Base-by-base conservation (phyloP, 1,140 invertebrate species). In the Brachionus koreanus region DNA sequence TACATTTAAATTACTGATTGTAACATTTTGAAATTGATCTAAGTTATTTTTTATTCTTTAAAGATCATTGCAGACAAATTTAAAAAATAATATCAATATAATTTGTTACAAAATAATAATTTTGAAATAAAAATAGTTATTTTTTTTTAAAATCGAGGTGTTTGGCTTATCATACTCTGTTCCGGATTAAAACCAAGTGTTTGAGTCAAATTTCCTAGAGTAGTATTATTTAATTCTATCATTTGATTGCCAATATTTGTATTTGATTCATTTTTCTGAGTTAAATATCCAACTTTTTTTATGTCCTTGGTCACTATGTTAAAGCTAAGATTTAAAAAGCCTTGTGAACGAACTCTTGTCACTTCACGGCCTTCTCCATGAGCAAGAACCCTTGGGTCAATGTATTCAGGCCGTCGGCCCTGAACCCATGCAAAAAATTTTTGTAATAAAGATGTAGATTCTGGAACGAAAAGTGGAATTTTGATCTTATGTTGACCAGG, bases 341-440 rank as follows among this genome's bases (percentile, higher is more conserved):
- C 93, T 86, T 92, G 90, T 10, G 92, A 91, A 83, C 89, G 86
- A 83, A 93, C 92, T 83, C 92, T 87, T 5, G 92, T 93, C n/a
- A 93, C 92, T 90, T 93, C 92, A 88, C 93, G 89, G 13, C 93
- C 93, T 85, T 92, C 91, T 39, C 91, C 91, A 69, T 91, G 90
- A 33, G 92, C 91, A 10, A 93, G 86, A 79, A 93, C 90, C 82
- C 90, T 88, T 0, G 92, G 90, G 87, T 93, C 92, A 65, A 93
- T 90, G 87, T 92, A 92, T 88, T 94, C 93, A 4, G 93, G 92
- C 83, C 91, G 88, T 75, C 87, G 87, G 39, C 92, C 92, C 29
- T 91, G 90, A 69, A 93, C 86, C 92, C 92, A 93, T 33, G 91
- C 90, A n/a, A 91, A 91, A 83, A 93, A 90, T 86, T 91, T 91